Percentiles rank a stretch among this genome's conserved stretches.
Evolutionary conservation across 2,113 vertebrate species (phyloP).

Genomic region (Pelvicachromis taeniatus): DNA sequence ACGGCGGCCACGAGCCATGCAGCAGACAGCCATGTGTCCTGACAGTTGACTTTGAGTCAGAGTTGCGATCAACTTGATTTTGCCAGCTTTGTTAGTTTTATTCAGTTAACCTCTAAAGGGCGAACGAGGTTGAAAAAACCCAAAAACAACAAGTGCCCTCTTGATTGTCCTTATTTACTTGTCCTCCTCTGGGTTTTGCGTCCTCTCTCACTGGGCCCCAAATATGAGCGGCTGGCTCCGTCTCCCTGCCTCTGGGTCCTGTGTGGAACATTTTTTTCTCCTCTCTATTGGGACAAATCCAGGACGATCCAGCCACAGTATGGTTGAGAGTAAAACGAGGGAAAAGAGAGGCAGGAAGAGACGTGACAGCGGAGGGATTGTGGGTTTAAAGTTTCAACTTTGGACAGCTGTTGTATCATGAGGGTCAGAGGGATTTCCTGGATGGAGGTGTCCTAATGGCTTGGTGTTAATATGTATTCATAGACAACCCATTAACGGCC

Average conservation of each 20-base stretch:
- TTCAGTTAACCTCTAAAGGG: constrained; percentile 55
- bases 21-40: constrained; percentile 78
- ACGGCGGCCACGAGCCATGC: constrained; percentile 33
- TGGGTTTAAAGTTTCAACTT: constrained; percentile 44
- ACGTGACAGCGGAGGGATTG: constrained; percentile 31
- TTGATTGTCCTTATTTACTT: constrained; percentile 55
- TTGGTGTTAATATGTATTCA: constrained; percentile 55
- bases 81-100: background rate
- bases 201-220: background rate
- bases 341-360: background rate
- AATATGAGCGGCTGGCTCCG: constrained; percentile 15
- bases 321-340: background rate
- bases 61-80: constrained; percentile 75
- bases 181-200: constrained; percentile 1
- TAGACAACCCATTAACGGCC: constrained; percentile 57
- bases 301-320: constrained; percentile 22
- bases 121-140: constrained; percentile 63
- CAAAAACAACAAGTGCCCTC: constrained; percentile 38
- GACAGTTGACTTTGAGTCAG: constrained; percentile 81
- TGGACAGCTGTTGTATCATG: constrained; percentile 47
- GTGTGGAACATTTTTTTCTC: constrained; percentile 5
- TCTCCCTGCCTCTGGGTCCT: constrained; percentile 14
- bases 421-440: constrained; percentile 62
- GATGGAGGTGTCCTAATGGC: constrained; percentile 67
- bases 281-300: constrained; percentile 28